Base-by-base conservation (phyloP, 2,888 invertebrate genomes). In the Emesis castigata region DNA sequence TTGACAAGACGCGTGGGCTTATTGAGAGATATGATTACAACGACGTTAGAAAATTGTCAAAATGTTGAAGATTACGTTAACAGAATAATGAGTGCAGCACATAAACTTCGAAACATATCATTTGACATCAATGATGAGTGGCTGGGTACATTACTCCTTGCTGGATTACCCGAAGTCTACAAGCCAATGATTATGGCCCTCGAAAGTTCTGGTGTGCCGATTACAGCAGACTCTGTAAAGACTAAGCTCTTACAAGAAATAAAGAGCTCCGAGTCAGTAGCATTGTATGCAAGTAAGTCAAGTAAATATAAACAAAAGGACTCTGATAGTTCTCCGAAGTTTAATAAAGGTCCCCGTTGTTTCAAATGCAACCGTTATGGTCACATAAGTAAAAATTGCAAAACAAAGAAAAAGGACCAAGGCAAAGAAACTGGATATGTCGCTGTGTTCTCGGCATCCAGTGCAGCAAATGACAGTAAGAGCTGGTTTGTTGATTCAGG, bases 121-220 rank as follows among this genome's bases (percentile, higher is more conserved):
- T 87, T 87, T 44, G 8, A 22, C 2, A 77, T 87, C 0, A 62
- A 77, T 56, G 85, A 86, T 58, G 84, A 85, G 48, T 86, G 87
- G 85, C 69, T 87, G 0, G 86, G 84, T 0, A 85, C 84, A 4
- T 34, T 85, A 11, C 18, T 85, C 26, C 62, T 85, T 0, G 78
- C 86, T 18, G 86, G 83, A 11, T 58, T 86, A 20, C 85, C 85
- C 0, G 84, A 86, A 4, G 4, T 14, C 0, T 85, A 83, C 31
- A 75, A 76, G 31, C 83, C 83, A 1, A 83, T 83, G 80, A 75
- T 81, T n/a, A 77, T 81, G 75, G 83, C 72, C 1, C n/a, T 73
- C 11, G 34, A 73, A 58, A 73, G 58, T 22, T 73, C 66, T 1
- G 73, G 73, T 58, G 39, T 58, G 31, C 3, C 20, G 29, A 64